These are phyloP conservation scores for Cheilosia vernalis DNA, from an alignment of 2,888 invertebrate species.

Conservation along the genomic window DNA sequence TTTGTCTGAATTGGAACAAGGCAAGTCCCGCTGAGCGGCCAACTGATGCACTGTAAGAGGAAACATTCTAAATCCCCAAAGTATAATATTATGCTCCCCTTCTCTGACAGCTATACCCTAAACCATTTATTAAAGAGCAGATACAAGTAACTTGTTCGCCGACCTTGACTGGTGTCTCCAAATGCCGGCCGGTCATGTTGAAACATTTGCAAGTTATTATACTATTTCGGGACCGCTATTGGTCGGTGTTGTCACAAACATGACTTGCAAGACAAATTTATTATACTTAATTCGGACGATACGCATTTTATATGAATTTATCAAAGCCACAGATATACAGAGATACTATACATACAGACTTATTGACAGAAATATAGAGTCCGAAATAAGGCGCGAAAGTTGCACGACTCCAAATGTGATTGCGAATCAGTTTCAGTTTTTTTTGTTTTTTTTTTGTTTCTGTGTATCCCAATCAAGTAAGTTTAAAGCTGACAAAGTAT, in stretches of 20 bases:
- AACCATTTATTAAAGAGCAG: slow-evolving; percentile 40
- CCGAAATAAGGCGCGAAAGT: slow-evolving; percentile 43
- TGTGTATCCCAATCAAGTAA: slow-evolving; percentile 52
- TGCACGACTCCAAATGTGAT: slow-evolving; percentile 59
- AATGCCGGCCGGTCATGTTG: slow-evolving; percentile 35
- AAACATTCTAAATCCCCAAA: slow-evolving; percentile 10
- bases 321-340: slow-evolving; percentile 46
- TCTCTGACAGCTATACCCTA: not conserved
- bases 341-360: slow-evolving; percentile 12
- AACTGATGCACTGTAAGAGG: not conserved
- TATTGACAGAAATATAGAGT: slow-evolving; percentile 17
- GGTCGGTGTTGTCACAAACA: slow-evolving; percentile 9
- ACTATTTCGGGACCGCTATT: slow-evolving; percentile 8
- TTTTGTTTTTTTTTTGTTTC: slow-evolving; percentile 13
- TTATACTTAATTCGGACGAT: slow-evolving; percentile 56
- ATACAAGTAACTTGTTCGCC: slow-evolving; percentile 36
- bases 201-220: slow-evolving; percentile 12
- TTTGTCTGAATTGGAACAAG: slow-evolving; percentile 15
- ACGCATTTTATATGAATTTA: slow-evolving; percentile 71
- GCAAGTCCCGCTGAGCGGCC: slow-evolving; percentile 21
- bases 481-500: slow-evolving; percentile 69
- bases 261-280: slow-evolving; percentile 49
- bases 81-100: not conserved
- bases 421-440: slow-evolving; percentile 53
- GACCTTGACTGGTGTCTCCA: slow-evolving; percentile 52